Evolutionary conservation across 2,797 vertebrate species (phyloP).

Genomic region (Manis pentadactyla): DNA sequence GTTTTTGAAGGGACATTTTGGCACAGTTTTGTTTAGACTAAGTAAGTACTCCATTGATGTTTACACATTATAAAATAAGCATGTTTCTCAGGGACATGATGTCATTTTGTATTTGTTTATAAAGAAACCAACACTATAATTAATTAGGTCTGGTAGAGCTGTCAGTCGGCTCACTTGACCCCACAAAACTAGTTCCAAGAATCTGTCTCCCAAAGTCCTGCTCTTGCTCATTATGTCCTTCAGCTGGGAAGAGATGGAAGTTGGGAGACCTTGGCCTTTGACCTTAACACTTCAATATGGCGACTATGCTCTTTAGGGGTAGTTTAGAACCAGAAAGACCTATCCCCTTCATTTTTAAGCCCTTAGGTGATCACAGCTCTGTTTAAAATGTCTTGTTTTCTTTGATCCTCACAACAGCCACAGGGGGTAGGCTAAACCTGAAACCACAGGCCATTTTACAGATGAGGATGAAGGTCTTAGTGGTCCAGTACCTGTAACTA

Average conservation of each 20-base stretch:
- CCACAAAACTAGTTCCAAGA: neutral
- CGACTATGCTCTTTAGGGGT: rapidly evolving
- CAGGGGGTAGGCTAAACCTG: neutral
- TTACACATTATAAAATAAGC: neutral
- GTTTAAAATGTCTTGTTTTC: neutral
- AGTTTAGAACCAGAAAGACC: neutral
- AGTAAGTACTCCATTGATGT: neutral
- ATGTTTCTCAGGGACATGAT: neutral
- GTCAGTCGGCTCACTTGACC: neutral
- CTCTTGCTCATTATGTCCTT: neutral
- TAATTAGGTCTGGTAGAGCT: neutral
- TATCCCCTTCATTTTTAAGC: neutral
- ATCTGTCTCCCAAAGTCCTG: neutral
- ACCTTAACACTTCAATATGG: neutral
- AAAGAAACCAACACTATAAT: constrained; percentile 26
- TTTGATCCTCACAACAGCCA: neutral
- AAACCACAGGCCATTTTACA: neutral
- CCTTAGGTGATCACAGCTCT: neutral
- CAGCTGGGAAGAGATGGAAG: neutral
- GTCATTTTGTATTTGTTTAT: constrained; percentile 45
- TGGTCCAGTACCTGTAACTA: neutral
- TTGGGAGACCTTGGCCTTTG: neutral
- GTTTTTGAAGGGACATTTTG: constrained; percentile 4
- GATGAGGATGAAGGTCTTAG: neutral
- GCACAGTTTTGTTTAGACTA: neutral